Conservation (phyloP, 1,140 invertebrate genomes). For the Plectrocnemia conspersa region DNA sequence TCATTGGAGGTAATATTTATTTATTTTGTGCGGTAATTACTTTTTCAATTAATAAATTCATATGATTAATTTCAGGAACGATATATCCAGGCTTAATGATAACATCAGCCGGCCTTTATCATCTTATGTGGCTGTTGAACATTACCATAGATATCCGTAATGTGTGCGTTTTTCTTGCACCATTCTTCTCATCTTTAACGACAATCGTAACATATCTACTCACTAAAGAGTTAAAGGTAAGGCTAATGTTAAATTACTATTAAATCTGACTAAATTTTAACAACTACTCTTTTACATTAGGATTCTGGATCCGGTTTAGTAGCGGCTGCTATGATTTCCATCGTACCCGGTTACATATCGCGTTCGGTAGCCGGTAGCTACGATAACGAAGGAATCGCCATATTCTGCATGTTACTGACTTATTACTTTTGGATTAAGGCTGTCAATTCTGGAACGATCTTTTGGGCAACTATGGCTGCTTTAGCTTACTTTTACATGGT, state of each 20-base stretch:
- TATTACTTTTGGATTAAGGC: constrained; percentile 98
- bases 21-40: too few relatives aligned
- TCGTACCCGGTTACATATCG: constrained; percentile 96
- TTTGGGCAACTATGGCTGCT: constrained; percentile 85
- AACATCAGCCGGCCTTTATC: constrained; percentile 89
- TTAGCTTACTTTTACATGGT: constrained; percentile 99
- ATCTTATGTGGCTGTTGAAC: constrained; percentile 83
- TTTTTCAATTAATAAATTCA: too few relatives aligned
- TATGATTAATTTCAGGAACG: constrained; percentile 59
- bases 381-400: constrained; percentile 98
- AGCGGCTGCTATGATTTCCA: constrained; percentile 91
- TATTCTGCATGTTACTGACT: constrained; percentile 97
- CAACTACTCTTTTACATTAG: constrained; percentile 47
- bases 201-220: constrained; percentile 93
- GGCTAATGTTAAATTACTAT: constrained; percentile 20
- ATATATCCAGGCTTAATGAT: constrained; percentile 98
- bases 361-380: constrained; percentile 96
- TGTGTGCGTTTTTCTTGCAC: constrained; percentile 96
- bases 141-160: constrained; percentile 95
- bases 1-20: constrained; percentile 73
- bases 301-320: constrained; percentile 88
- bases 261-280: not conserved
- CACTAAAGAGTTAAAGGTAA: constrained; percentile 90
- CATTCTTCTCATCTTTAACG: constrained; percentile 94
- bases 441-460: constrained; percentile 91